Conservation (phyloP, 2,888 invertebrate genomes). For the Neelides folsomi region DNA sequence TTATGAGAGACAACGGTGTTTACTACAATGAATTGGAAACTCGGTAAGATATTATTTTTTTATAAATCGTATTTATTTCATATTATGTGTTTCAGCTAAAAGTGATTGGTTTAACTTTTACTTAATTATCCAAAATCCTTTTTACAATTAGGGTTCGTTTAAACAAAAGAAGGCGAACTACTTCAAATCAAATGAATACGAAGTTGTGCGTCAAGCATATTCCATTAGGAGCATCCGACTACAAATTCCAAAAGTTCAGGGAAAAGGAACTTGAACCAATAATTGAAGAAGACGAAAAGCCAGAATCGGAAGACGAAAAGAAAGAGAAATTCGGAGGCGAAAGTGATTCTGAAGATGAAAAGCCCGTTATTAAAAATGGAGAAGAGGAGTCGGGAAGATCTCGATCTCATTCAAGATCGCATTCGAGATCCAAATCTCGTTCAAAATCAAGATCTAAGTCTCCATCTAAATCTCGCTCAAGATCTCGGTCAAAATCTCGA, state of each 20-base stretch:
- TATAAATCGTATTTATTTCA: background rate
- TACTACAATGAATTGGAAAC: constrained; percentile 94
- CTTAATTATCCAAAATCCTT: constrained; percentile 4
- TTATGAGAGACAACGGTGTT: constrained; percentile 75
- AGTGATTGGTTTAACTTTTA: constrained; percentile 8
- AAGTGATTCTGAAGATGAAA: constrained; percentile 40
- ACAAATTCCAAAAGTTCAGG: constrained; percentile 69
- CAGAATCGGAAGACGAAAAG: constrained; percentile 39
- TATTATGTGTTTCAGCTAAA: background rate
- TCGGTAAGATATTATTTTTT: constrained; percentile 36
- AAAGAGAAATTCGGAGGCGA: constrained; percentile 37
- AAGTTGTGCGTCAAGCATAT: constrained; percentile 79
- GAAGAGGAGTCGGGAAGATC: constrained; percentile 33
- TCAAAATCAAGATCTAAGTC: constrained; percentile 29
- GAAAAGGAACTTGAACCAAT: constrained; percentile 80
- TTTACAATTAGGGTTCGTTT: constrained; percentile 59
- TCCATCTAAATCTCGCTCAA: background rate
- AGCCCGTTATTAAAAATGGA: constrained; percentile 8
- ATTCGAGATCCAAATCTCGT: constrained; percentile 25
- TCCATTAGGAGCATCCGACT: constrained; percentile 68
- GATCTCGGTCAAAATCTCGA: constrained; percentile 35
- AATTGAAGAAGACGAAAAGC: constrained; percentile 53
- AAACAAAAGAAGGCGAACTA: constrained; percentile 74
- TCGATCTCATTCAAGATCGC: constrained; percentile 31
- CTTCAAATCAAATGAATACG: constrained; percentile 55